Evolutionary conservation across 2,113 vertebrate genomes (phyloP), one percentile per base, ranked within the genome.

Genomic region (Paramisgurnus dabryanus): DNA sequence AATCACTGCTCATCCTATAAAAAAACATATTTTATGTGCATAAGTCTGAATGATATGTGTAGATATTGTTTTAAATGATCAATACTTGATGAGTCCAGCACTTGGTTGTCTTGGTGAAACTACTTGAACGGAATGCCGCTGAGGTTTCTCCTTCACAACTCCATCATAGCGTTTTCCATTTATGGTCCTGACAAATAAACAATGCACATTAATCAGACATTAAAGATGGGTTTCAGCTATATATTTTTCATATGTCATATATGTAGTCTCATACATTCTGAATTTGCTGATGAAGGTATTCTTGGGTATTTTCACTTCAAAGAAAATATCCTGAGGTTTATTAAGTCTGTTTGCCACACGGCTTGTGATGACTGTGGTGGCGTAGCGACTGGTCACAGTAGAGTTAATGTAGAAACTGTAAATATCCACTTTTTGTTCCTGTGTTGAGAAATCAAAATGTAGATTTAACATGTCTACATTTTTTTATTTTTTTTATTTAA

Each of bases 261-360:
- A 34, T 34, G 27, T 3, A 34, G 1, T 47, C 18, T 18, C n/a
- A 58, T n/a, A 99, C 98, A 99, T 95, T 90, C 87, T 94, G 79
- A 99, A 99, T 89, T 95, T 96, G 82, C 93, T 95, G 90, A 99
- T 98, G 92, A 98, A 98, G 84, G 96, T 96, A 7, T 95, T 95
- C 86, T 96, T 99, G 60, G 98, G 97, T 66, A 99, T 96, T 8
- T 91, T 95, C 82, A 99, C 94, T 0, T 96, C 90, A 34, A 99
- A 99, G 82, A 93, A 65, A 17, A 96, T 92, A 90, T 98, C 96
- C 83, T 89, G 94, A 47, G 96, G 91, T 10, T 86, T 63, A 0
- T 93, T 57, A 66, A 93, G 94, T 1, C 86, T 93, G 87, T 99
- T 99, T 53, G 91, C 92, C 84, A 96, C 94, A 41, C 90, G 94